phyloP scores from a whole-genome alignment of 1,140 invertebrate genomes.

The Sycobia sp. region DNA sequence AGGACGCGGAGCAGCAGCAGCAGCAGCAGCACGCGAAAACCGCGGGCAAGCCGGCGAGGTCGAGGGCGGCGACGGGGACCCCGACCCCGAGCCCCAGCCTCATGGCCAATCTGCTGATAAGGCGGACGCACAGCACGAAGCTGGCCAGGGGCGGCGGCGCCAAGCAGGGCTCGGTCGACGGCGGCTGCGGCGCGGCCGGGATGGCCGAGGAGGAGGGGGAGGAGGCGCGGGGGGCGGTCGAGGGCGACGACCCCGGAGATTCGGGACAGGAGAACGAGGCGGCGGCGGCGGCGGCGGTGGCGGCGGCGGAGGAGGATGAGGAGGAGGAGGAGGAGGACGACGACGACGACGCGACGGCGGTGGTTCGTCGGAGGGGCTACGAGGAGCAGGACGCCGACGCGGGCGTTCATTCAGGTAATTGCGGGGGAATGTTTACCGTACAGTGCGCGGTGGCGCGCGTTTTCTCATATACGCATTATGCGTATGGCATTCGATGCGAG shows the following conservation, averaged over 20 bases:
- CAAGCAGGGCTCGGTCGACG: constrained; percentile 42
- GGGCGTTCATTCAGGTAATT: constrained; percentile 68
- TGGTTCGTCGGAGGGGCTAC: constrained; percentile 22
- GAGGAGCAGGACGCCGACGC: constrained; percentile 63
- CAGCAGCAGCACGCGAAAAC: constrained; percentile 11
- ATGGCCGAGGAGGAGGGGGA: constrained; percentile 34
- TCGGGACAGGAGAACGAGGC: constrained; percentile 16
- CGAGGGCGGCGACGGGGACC: neutral
- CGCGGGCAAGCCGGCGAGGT: neutral
- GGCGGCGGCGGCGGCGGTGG: neutral
- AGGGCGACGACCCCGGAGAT: constrained; percentile 16
- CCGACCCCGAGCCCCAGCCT: constrained; percentile 38
- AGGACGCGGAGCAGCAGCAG: constrained; percentile 5
- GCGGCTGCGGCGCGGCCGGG: neutral
- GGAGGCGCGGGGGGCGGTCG: constrained; percentile 35
- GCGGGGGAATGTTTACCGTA: too few species aligned
- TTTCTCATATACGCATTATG: neutral
- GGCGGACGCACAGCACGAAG: constrained; percentile 74
- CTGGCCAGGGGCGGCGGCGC: constrained; percentile 65
- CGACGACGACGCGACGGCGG: constrained; percentile 6
- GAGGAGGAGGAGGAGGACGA: constrained; percentile 37
- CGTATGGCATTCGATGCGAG: too few species aligned
- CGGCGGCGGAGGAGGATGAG: constrained; percentile 35
- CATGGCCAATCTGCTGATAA: constrained; percentile 60
- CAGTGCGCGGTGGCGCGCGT: neutral